phyloP scores from a whole-genome alignment of 2,113 vertebrate species.

The Etia nguti region DNA sequence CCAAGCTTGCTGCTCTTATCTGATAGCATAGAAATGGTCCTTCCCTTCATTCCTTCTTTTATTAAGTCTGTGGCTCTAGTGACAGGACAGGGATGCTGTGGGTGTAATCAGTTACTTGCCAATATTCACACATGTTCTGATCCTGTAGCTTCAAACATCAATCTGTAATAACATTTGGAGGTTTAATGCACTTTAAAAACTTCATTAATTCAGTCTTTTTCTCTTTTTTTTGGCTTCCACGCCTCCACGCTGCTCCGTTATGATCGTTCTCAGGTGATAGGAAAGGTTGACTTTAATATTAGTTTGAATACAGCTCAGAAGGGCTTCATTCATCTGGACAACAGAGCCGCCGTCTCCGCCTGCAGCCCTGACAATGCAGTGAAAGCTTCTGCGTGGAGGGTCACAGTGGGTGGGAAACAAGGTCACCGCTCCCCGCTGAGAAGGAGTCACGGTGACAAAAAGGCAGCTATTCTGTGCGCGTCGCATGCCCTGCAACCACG shows the following conservation, averaged over 20 bases:
- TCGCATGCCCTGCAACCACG: neutral
- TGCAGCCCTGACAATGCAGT: neutral
- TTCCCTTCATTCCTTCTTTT: neutral
- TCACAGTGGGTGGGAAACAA: constrained; percentile 8
- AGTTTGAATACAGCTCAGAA: neutral
- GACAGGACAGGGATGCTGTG: neutral
- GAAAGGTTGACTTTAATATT: neutral
- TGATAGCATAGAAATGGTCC: neutral
- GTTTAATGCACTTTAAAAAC: neutral
- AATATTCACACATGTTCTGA: neutral
- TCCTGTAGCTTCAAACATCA: neutral
- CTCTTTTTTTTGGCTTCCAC: neutral
- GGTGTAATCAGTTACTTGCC: neutral
- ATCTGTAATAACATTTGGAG: neutral
- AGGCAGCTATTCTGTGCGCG: neutral
- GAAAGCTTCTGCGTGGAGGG: constrained; percentile 16
- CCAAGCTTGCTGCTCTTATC: neutral
- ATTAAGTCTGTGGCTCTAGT: neutral
- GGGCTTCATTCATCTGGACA: neutral
- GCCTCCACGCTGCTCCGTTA: neutral
- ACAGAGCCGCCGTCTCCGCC: neutral
- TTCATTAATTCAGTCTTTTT: neutral
- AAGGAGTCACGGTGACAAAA: neutral
- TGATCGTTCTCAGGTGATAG: neutral
- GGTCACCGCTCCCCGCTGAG: neutral